Conservation (phyloP, 2,888 invertebrate species). For the Helobdella robusta region DNA sequence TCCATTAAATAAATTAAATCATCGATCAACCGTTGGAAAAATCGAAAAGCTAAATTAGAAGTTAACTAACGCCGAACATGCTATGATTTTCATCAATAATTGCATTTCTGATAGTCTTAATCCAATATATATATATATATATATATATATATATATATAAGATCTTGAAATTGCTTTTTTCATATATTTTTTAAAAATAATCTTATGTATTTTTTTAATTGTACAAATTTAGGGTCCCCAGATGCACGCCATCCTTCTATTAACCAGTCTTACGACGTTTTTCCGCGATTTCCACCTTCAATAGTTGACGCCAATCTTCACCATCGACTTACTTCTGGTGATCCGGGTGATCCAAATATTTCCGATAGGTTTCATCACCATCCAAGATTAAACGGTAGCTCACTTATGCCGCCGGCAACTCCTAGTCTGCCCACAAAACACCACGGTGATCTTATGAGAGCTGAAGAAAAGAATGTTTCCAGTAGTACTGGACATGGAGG, state of each 20-base stretch:
- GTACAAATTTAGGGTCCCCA: conserved; percentile 9
- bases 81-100: too few relatives aligned
- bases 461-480: conserved; percentile 24
- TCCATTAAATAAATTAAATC: too few relatives aligned
- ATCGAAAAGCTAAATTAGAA: too few relatives aligned
- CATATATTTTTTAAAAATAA: too few relatives aligned
- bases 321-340: conserved; percentile 18
- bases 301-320: conserved; percentile 17
- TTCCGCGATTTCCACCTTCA: conserved; percentile 22
- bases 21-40: too few relatives aligned
- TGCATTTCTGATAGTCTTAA: too few relatives aligned
- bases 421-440: conserved; percentile 5
- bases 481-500: conserved; percentile 19
- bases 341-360: neutral
- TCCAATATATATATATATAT: too few relatives aligned
- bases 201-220: too few relatives aligned
- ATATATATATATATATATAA: too few relatives aligned
- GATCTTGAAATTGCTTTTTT: too few relatives aligned
- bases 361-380: conserved; percentile 21
- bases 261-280: conserved; percentile 20
- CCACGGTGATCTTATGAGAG: conserved; percentile 21
- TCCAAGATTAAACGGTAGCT: conserved; percentile 4
- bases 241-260: neutral
- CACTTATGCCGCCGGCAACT: conserved; percentile 8
- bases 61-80: too few relatives aligned